Evolutionary conservation across 2,888 invertebrate genomes (phyloP), one percentile per base, ranked within the genome.

Genomic region (Drosophila melanosoma): DNA sequence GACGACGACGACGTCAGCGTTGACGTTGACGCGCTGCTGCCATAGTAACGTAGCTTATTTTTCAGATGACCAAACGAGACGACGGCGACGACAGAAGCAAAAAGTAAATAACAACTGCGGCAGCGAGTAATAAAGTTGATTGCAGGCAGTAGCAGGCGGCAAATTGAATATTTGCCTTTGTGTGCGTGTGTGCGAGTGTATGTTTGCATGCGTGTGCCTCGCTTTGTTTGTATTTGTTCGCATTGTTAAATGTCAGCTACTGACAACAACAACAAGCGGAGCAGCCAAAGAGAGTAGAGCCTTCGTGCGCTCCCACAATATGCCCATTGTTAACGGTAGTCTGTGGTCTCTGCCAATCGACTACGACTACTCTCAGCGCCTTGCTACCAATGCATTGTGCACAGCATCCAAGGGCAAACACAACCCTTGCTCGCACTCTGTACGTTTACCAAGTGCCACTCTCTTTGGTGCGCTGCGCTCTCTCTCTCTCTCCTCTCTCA

Each of bases 101-200:
- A 72, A 76, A 69, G 79, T 72, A 79, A 83, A 89, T 63, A 86
- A 72, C 70, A 82, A 78, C 72, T 64, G 60, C 63, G 64, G 62
- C 65, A 65, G 63, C 67, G 60, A 79, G 90, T 67, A 89, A 87
- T 87, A 87, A 85, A 87, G 83, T 87, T 89, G 79, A 87, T 87
- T 83, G 86, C 83, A 82, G 74, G 74, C 87, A 74, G 87, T 76
- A 69, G 80, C 83, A 74, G 60, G 74, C 83, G 74, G 83, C 77
- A 87, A 89, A 89, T 89, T 89, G 76, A 84, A 87, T 84, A 74
- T 79, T 77, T 83, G 74, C 63, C 56, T 76, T 36, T 58, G 67
- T 74, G 38, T 75, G 62, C 26, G 40, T 65, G 54, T 36, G 57
- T 68, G 67, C 64, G 62, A 40, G 57, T 49, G 45, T 17, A 23